phyloP scores from a whole-genome alignment of 2,888 invertebrate species.

The Coleophora deauratella region DNA sequence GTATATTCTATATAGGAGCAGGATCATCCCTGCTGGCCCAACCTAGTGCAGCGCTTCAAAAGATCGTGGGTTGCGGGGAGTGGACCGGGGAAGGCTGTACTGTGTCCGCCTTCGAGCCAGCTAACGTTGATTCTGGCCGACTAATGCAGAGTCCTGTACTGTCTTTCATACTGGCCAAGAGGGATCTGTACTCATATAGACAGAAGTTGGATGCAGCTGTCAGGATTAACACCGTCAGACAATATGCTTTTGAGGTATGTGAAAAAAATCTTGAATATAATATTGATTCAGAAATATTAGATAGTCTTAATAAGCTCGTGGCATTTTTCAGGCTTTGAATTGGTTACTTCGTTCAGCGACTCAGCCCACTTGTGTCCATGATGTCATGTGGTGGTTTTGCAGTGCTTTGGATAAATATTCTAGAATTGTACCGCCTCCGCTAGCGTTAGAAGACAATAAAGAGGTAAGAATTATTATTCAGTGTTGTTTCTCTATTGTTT shows the following conservation, averaged over 20 bases:
- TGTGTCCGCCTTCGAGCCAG: slow-evolving; percentile 54
- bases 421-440: slow-evolving; percentile 38
- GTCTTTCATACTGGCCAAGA: slow-evolving; percentile 87
- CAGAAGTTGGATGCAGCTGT: slow-evolving; percentile 92
- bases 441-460: slow-evolving; percentile 40
- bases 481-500: too few species aligned
- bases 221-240: slow-evolving; percentile 84
- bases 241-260: slow-evolving; percentile 88
- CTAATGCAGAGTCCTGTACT: slow-evolving; percentile 89
- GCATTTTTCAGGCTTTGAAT: slow-evolving; percentile 81
- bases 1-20: too few species aligned
- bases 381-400: slow-evolving; percentile 98
- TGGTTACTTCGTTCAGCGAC: slow-evolving; percentile 95
- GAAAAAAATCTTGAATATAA: slow-evolving; percentile 26
- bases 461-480: slow-evolving; percentile 47
- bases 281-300: too few species aligned
- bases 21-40: slow-evolving; percentile 89
- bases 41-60: slow-evolving; percentile 90
- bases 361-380: slow-evolving; percentile 92
- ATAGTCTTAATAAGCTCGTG: too few species aligned
- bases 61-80: slow-evolving; percentile 75
- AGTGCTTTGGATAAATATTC: slow-evolving; percentile 80
- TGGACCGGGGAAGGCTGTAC: slow-evolving; percentile 27
- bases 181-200: slow-evolving; percentile 88
- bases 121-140: slow-evolving; percentile 63